Evolutionary conservation across 2,113 vertebrate genomes (phyloP), one percentile per base, ranked within the genome.

Genomic region (Odontophorus gujanensis): DNA sequence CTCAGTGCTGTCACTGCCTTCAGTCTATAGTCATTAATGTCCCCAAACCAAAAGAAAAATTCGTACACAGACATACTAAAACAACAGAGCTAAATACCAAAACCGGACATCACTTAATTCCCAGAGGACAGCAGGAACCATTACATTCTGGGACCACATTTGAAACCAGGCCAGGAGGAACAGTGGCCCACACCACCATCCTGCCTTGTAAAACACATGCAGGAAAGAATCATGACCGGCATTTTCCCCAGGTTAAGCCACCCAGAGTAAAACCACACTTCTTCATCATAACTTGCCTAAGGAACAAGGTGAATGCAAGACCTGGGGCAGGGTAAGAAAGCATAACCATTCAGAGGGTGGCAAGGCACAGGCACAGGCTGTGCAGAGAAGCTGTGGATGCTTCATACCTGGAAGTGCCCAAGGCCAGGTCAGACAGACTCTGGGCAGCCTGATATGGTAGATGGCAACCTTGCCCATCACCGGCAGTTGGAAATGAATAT

Each of bases 91-190:
- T 58, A 45, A 87, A 93, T 76, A 43, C 7, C 61, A 69, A 26
- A 66, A 53, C 11, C 28, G 6, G 59, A 81, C 40, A 86, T 47
- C 50, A 80, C 8, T 16, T 51, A 38, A 66, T 51, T 92, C 15
- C 25, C 32, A 63, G 25, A 72, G 13, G 48, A 8, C 34, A 87
- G 57, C 14, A 40, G 0, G 0, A 51, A n/a, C 10, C 68, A 40
- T 59, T 87, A 16, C 11, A 63, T 48, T 40, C 51, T 51, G 34
- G 71, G 85, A 57, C 13, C 50, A 11, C 0, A 0, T 15, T 28
- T 55, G 7, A 65, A 34, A 3, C 8, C 6, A n/a, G 51, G 45
- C 9, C 34, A 2, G 6, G 8, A 25, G 15, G 8, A 82, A 61
- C 1, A 1, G 25, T 3, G 6, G 18, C n/a, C 30, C n/a, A 8